Percentiles rank a stretch among this genome's conserved stretches.
phyloP scores from a whole-genome alignment of 1,140 invertebrate species.

The Brachionus angularis region DNA sequence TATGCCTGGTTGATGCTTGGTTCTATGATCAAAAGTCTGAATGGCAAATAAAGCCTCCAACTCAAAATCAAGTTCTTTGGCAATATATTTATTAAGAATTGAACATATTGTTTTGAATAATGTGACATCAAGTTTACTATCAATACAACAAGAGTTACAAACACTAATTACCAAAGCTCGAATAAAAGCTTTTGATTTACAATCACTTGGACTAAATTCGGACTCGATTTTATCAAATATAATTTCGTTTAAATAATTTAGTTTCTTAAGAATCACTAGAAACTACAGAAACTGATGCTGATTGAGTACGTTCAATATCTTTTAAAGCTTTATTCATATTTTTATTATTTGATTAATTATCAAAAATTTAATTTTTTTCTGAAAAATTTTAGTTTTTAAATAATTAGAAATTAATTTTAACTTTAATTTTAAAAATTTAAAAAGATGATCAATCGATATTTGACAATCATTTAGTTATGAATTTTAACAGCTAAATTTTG shows the following conservation, averaged over 20 bases:
- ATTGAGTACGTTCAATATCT: conserved; percentile 46
- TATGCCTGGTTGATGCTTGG: conserved; percentile 74
- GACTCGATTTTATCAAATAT: conserved; percentile 56
- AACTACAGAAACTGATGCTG: conserved; percentile 47
- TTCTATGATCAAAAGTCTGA: conserved; percentile 67
- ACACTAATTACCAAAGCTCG: conserved; percentile 71
- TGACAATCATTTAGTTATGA: too few species aligned
- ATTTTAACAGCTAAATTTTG: too few species aligned
- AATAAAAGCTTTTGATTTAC: conserved; percentile 54
- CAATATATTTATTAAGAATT: conserved; percentile 71
- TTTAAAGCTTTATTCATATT: too few species aligned
- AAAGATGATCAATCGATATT: too few species aligned
- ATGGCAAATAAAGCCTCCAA: conserved; percentile 76
- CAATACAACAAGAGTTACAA: conserved; percentile 53
- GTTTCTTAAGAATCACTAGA: conserved; percentile 48
- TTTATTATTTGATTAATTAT: too few species aligned
- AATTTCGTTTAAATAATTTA: conserved; percentile 49
- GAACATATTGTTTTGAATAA: conserved; percentile 56
- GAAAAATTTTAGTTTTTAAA: too few species aligned
- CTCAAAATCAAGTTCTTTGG: conserved; percentile 67
- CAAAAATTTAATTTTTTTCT: too few species aligned
- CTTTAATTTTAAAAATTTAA: too few species aligned
- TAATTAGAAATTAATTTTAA: too few species aligned
- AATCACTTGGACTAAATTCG: background rate
- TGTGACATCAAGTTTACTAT: conserved; percentile 47